Evolutionary conservation across 2,888 invertebrate species (phyloP), one percentile per base, ranked within the genome.

Genomic region (Boloria euphrosyne): DNA sequence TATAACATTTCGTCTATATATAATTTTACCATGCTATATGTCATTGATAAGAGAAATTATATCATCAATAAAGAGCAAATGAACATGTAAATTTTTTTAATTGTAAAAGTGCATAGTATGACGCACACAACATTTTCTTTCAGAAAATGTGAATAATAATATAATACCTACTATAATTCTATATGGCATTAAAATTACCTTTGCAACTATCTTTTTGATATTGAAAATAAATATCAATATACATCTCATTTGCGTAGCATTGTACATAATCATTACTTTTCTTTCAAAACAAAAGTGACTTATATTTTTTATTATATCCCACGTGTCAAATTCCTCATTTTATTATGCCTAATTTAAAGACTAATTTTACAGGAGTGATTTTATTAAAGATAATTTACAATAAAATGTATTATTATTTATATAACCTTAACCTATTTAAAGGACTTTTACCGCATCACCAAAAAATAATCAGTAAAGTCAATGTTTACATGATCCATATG

Each of bases 301-400:
- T 46, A 38, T 10, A 3, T 16, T 31, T 51, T 43, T 54, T n/a
- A 49, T 27, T 17, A 22, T 22, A 22, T 55, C 13, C 53, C 47
- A 49, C 53, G 46, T 62, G n/a, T 57, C 27, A 22, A 13, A 49
- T 44, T 55, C n/a, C 50, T 31, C n/a, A 51, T 51, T 62, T 57
- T 51, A 61, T 57, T 59, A 66, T 62, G 66, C 47, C 57, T 66
- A 66, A 53, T 58, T 53, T 58, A 51, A 58, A 59, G 43, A 27
- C 46, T 59, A 49, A 64, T 64, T 52, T 64, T 64, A 64, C 58
- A 64, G 58, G 51, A 62, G 51, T 66, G 62, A 53, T 66, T 66
- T 58, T 62, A 66, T 62, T 66, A 66, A 58, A 66, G 44, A 49
- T 66, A 58, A 62, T 66, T 62, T 66, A 66, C 58, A 46, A 62